Evolutionary conservation across 2,113 vertebrate species (phyloP).

Genomic region (Neogale vison): DNA sequence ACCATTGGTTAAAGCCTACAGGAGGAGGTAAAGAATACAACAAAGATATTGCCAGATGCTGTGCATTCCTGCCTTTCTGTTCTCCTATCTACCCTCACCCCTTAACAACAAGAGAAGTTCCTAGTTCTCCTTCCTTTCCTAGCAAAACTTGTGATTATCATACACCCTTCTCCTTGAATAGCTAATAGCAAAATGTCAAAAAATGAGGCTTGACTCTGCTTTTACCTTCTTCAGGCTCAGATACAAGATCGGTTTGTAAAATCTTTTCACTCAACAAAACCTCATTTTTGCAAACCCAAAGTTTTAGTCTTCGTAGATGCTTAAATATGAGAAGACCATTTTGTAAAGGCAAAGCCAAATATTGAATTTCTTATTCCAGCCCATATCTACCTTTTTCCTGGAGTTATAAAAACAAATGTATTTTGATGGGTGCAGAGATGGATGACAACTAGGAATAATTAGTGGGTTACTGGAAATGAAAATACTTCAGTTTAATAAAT

Average conservation of each 20-base stretch:
- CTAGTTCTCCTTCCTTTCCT: neutral
- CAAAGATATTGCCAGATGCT: neutral
- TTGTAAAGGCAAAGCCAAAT: constrained; percentile 13
- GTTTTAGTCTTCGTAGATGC: neutral
- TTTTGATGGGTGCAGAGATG: neutral
- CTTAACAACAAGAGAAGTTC: neutral
- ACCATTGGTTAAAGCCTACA: neutral
- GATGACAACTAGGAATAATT: neutral
- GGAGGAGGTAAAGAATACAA: neutral
- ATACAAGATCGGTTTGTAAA: neutral
- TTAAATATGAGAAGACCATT: neutral
- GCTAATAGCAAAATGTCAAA: neutral
- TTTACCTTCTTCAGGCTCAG: neutral
- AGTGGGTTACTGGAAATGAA: neutral
- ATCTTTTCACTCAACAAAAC: neutral
- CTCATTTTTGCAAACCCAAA: neutral
- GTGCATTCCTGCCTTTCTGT: neutral
- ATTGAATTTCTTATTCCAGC: neutral
- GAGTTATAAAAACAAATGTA: neutral
- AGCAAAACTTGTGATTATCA: neutral
- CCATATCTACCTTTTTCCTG: neutral
- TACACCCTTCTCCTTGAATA: neutral
- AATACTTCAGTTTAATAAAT: constrained; percentile 33
- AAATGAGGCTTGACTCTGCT: neutral
- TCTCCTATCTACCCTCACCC: neutral